Conservation (phyloP, 2,797 vertebrate genomes). For the Trachops cirrhosus region DNA sequence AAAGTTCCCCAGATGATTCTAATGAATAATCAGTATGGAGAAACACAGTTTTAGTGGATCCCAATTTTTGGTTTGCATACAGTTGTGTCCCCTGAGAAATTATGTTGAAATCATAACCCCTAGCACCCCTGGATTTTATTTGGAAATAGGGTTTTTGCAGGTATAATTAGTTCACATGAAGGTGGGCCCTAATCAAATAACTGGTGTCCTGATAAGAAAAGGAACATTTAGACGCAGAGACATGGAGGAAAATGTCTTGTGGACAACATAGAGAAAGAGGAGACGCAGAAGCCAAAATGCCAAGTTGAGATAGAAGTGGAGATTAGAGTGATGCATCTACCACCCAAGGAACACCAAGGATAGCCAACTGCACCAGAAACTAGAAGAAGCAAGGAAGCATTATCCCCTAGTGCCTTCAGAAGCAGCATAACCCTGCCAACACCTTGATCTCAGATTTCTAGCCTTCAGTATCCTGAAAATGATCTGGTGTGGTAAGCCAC, state of each 20-base stretch:
- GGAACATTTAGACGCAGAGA: background rate
- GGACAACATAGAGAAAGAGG: background rate
- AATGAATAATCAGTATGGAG: background rate
- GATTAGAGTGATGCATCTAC: rapidly evolving
- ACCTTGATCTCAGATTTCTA: background rate
- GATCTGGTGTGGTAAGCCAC: background rate
- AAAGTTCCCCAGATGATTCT: background rate
- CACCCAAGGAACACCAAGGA: background rate
- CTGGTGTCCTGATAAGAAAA: background rate
- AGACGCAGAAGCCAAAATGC: background rate
- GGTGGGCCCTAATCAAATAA: background rate
- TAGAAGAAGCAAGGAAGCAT: rapidly evolving
- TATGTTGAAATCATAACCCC: background rate
- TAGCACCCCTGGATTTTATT: background rate
- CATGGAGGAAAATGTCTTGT: background rate
- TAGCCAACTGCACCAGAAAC: background rate
- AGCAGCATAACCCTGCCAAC: background rate
- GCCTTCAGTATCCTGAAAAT: rapidly evolving
- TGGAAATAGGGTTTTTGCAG: background rate
- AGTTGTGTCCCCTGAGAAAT: background rate
- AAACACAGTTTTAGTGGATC: background rate
- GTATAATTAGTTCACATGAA: background rate
- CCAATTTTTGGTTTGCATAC: background rate
- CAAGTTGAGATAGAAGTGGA: background rate
- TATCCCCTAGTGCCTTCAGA: background rate